These are phyloP conservation scores for Brachirus orientalis DNA, from an alignment of 2,113 vertebrate species.

Conservation along the genomic window DNA sequence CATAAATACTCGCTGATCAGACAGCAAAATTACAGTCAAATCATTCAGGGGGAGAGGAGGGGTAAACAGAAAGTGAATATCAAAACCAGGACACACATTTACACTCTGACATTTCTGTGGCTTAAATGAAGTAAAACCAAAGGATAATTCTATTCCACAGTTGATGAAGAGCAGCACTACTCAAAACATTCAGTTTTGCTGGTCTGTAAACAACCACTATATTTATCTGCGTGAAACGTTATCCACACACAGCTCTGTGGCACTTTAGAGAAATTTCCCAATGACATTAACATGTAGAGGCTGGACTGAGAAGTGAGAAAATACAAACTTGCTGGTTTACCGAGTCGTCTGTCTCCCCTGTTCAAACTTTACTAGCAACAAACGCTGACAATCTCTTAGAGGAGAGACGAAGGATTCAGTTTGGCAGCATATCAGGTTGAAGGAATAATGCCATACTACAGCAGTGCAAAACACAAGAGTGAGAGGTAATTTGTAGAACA, in stretches of 20 bases:
- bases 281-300: conserved; percentile 24
- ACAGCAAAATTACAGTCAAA: conserved; percentile 31
- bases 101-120: conserved; percentile 26
- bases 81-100: conserved; percentile 19
- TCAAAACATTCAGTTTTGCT: conserved; percentile 45
- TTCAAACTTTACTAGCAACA: conserved; percentile 8
- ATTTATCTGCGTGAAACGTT: conserved; percentile 12
- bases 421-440: conserved; percentile 28
- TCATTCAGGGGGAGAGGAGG: conserved; percentile 7
- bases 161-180: conserved; percentile 62
- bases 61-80: conserved; percentile 26
- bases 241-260: conserved; percentile 43
- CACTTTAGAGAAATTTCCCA: conserved; percentile 49
- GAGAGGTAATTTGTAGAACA: conserved; percentile 61
- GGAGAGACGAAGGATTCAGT: conserved; percentile 14
- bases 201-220: conserved; percentile 64
- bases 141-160: conserved; percentile 17
- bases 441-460: conserved; percentile 33
- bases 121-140: conserved; percentile 14
- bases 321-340: conserved; percentile 26
- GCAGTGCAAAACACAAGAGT: conserved; percentile 69
- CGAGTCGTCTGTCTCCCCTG: neutral
- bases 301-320: conserved; percentile 21
- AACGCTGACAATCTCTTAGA: conserved; percentile 10
- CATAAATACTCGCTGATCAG: conserved; percentile 45